Conservation (phyloP, 2,888 invertebrate genomes). For the Hypomecis punctinalis region DNA sequence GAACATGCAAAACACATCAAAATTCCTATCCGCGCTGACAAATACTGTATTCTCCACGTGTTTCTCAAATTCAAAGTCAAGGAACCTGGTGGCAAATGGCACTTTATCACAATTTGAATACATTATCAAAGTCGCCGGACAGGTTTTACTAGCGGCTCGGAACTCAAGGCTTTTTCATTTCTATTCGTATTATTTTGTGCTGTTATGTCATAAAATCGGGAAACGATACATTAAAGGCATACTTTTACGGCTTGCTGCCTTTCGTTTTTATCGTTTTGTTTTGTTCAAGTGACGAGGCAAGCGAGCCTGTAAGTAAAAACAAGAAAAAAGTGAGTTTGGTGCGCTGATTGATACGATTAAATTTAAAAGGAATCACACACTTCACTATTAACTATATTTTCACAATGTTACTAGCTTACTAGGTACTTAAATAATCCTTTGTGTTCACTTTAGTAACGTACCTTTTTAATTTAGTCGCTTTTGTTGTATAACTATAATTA, state of each 20-base stretch:
- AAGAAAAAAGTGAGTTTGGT: no score
- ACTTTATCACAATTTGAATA: constrained; percentile 30
- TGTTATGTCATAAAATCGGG: constrained; percentile 19
- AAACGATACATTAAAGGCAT: constrained; percentile 4
- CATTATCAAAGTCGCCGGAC: constrained; percentile 15
- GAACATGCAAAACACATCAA: constrained; percentile 23
- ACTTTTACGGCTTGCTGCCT: neutral
- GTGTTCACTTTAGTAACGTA: no score
- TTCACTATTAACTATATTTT: no score
- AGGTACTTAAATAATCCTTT: no score
- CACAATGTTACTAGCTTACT: no score
- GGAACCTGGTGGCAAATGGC: constrained; percentile 28
- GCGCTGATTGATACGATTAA: no score
- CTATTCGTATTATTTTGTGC: constrained; percentile 14
- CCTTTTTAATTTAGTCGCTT: no score
- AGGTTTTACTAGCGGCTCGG: constrained; percentile 21
- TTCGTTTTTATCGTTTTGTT: no score
- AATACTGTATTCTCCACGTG: constrained; percentile 26
- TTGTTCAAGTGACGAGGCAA: no score
- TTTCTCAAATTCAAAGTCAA: constrained; percentile 42
- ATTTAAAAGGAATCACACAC: no score
- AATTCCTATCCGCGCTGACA: constrained; percentile 8
- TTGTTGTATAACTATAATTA: no score
- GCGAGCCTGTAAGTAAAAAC: no score
- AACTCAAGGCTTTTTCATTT: constrained; percentile 23